phyloP scores from a whole-genome alignment of 1,140 invertebrate species.

The Diabrotica virgifera region DNA sequence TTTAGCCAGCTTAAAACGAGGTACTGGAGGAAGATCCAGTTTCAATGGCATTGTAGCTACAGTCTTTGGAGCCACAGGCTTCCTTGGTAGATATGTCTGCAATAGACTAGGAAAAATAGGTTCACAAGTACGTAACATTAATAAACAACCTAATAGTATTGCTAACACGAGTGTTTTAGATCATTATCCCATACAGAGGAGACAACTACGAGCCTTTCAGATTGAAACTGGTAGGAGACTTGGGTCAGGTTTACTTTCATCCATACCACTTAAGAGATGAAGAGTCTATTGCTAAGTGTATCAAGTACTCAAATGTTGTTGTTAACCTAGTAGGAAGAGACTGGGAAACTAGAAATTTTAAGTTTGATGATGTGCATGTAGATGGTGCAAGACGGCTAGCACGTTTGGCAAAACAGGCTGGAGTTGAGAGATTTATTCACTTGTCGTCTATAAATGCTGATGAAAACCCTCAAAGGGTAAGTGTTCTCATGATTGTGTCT shows the following conservation, averaged over 20 bases:
- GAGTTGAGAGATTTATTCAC: constrained; percentile 84
- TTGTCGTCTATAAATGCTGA: constrained; percentile 74
- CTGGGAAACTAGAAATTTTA: constrained; percentile 89
- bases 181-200: constrained; percentile 89
- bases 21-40: constrained; percentile 90
- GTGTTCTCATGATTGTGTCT: background rate
- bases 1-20: constrained; percentile 70
- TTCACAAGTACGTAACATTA: constrained; percentile 61
- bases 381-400: constrained; percentile 72
- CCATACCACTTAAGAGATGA: constrained; percentile 86
- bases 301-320: constrained; percentile 96
- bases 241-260: constrained; percentile 93
- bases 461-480: constrained; percentile 60
- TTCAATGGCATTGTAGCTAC: constrained; percentile 97
- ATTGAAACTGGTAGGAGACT: constrained; percentile 85
- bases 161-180: constrained; percentile 55
- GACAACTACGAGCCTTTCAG: constrained; percentile 75
- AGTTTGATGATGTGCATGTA: constrained; percentile 77
- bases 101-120: constrained; percentile 87
- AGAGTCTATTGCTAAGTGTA: constrained; percentile 78
- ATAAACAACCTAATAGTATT: background rate
- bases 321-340: constrained; percentile 92
- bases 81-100: constrained; percentile 80
- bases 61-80: constrained; percentile 91
- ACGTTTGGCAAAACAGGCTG: constrained; percentile 68